Evolutionary conservation across 1,140 invertebrate genomes (phyloP).

Genomic region (Drosophila carrolli): DNA sequence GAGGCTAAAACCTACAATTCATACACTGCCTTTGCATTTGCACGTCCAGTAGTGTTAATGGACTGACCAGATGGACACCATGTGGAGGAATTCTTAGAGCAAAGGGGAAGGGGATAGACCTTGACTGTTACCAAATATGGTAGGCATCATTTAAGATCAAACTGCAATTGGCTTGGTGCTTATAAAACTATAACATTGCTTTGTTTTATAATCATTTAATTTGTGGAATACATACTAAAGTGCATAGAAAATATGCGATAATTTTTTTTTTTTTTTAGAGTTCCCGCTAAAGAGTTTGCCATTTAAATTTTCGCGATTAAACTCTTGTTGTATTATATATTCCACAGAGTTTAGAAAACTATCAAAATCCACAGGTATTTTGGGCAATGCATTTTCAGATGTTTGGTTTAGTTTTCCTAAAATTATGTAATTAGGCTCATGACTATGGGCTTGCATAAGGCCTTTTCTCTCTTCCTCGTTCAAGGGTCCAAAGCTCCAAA

Average conservation of each 20-base stretch:
- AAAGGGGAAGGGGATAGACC: background rate
- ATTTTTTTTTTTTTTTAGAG: too few relatives aligned
- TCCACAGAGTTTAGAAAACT: background rate
- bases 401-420: constrained; percentile 12
- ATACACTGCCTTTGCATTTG: background rate
- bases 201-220: too few relatives aligned
- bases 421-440: constrained; percentile 56
- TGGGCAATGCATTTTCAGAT: constrained; percentile 4
- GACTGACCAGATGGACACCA: background rate
- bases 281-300: too few relatives aligned
- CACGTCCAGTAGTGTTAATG: background rate
- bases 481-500: constrained; percentile 15
- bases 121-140: too few relatives aligned
- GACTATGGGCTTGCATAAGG: constrained; percentile 47
- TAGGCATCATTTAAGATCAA: too few relatives aligned
- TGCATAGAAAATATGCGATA: too few relatives aligned
- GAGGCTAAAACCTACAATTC: constrained; percentile 15
- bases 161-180: too few relatives aligned
- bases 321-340: too few relatives aligned
- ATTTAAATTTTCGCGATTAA: too few relatives aligned
- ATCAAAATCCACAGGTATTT: background rate
- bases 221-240: too few relatives aligned
- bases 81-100: background rate
- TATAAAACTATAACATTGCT: too few relatives aligned
- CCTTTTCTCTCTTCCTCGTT: constrained; percentile 21